These are phyloP conservation scores for Aspidapion aeneum DNA, from an alignment of 2,888 invertebrate genomes.

Conservation along the genomic window DNA sequence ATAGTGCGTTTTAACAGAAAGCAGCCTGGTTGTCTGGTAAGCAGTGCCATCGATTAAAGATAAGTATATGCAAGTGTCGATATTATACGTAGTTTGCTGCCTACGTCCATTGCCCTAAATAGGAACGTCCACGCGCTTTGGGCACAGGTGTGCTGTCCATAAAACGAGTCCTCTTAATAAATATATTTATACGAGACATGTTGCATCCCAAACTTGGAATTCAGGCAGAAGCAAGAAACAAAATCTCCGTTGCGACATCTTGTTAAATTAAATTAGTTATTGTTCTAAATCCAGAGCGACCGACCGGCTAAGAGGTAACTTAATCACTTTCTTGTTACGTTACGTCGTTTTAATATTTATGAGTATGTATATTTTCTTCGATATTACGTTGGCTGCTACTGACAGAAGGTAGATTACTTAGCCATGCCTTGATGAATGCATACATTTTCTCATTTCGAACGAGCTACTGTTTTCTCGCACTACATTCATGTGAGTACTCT, in stretches of 20 bases:
- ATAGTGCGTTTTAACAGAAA: no score
- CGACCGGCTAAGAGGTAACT: background rate
- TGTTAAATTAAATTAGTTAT: background rate
- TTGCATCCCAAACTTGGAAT: background rate
- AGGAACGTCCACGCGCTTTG: background rate
- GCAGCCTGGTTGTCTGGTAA: background rate
- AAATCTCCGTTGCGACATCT: background rate
- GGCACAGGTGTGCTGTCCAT: background rate
- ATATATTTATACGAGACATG: no score
- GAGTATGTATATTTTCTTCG: conserved; percentile 3
- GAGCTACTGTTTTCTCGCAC: background rate
- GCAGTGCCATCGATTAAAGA: background rate
- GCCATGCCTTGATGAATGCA: background rate
- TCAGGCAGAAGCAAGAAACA: background rate
- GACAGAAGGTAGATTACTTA: background rate
- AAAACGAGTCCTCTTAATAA: background rate
- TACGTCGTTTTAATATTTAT: background rate
- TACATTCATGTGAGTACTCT: no score
- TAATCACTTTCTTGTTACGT: background rate
- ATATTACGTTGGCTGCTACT: background rate
- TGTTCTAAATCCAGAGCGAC: background rate
- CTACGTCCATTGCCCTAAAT: background rate
- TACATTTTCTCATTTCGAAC: background rate
- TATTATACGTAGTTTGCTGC: background rate
- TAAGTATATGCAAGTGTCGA: background rate